Conservation (phyloP, 2,888 invertebrate genomes). For the Mesodorylaimus sp. region DNA sequence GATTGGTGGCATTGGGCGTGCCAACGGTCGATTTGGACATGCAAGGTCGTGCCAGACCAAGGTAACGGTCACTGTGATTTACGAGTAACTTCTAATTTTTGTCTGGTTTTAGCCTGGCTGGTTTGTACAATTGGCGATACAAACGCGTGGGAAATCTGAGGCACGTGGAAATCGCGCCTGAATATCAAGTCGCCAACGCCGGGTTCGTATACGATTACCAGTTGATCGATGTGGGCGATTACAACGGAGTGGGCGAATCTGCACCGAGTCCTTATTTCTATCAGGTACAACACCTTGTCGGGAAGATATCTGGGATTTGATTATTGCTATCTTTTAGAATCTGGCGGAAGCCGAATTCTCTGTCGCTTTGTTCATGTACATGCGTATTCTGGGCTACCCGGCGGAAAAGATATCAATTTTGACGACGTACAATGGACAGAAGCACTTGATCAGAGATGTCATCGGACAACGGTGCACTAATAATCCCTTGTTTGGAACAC, state of each 20-base stretch:
- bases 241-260: slow-evolving; percentile 85
- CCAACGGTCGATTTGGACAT: slow-evolving; percentile 93
- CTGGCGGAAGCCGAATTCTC: slow-evolving; percentile 61
- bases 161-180: slow-evolving; percentile 62
- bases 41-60: slow-evolving; percentile 79
- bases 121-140: slow-evolving; percentile 38
- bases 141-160: slow-evolving; percentile 60
- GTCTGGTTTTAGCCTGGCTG: slow-evolving; percentile 30
- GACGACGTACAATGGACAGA: slow-evolving; percentile 97
- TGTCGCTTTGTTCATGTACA: slow-evolving; percentile 92
- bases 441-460: slow-evolving; percentile 86
- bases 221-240: slow-evolving; percentile 83
- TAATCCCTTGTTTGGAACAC: slow-evolving; percentile 81
- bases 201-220: slow-evolving; percentile 85
- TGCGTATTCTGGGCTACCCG: slow-evolving; percentile 88
- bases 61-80: slow-evolving; percentile 34
- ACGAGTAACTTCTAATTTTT: slow-evolving; percentile 6
- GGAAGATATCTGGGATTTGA: not conserved
- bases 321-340: slow-evolving; percentile 32
- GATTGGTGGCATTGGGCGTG: slow-evolving; percentile 83
- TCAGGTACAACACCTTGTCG: slow-evolving; percentile 52
- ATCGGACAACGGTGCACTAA: slow-evolving; percentile 70
- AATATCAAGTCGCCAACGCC: slow-evolving; percentile 74
- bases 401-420: slow-evolving; percentile 87
- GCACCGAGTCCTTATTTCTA: slow-evolving; percentile 97